Evolutionary conservation across 2,797 vertebrate species (phyloP).

Genomic region (Enteromius mattozi): DNA sequence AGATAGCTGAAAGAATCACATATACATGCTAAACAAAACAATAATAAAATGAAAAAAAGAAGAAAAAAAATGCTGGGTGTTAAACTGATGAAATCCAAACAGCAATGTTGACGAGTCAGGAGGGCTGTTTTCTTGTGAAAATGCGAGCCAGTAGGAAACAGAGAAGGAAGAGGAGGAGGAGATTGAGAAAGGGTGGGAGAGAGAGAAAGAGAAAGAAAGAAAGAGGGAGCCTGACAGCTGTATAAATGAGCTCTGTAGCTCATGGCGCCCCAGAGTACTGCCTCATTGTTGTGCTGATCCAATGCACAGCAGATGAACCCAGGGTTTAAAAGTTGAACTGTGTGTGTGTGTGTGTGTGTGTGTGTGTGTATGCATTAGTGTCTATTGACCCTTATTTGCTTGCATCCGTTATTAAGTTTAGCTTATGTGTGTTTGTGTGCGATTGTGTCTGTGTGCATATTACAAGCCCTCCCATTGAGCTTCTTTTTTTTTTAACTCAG

Average conservation of each 20-base stretch:
- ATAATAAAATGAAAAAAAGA: conserved; percentile 21
- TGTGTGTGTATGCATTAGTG: conserved; percentile 24
- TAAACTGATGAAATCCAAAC: conserved; percentile 55
- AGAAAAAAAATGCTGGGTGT: conserved; percentile 30
- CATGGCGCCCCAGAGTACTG: conserved; percentile 51
- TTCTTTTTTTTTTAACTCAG: conserved; percentile 26
- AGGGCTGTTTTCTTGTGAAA: conserved; percentile 50
- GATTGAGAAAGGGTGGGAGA: conserved; percentile 17
- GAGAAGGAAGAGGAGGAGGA: conserved; percentile 32
- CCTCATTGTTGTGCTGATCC: conserved; percentile 61
- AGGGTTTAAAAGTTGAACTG: conserved; percentile 50
- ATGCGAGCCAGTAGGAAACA: conserved; percentile 53
- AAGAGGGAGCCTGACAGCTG: conserved; percentile 61
- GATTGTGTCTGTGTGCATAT: conserved; percentile 32
- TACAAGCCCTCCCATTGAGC: conserved; percentile 7
- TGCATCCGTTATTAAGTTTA: conserved; percentile 27
- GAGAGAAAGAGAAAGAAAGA: conserved; percentile 1
- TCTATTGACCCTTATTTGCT: conserved; percentile 22
- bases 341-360: conserved; percentile 27
- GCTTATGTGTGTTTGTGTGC: conserved; percentile 54
- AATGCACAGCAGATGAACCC: conserved; percentile 55
- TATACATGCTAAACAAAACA: conserved; percentile 39
- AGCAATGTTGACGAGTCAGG: conserved; percentile 51
- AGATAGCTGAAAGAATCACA: conserved; percentile 30
- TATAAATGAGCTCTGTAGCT: conserved; percentile 62